Conservation (phyloP, 2,113 vertebrate species). For the Esox niger region DNA sequence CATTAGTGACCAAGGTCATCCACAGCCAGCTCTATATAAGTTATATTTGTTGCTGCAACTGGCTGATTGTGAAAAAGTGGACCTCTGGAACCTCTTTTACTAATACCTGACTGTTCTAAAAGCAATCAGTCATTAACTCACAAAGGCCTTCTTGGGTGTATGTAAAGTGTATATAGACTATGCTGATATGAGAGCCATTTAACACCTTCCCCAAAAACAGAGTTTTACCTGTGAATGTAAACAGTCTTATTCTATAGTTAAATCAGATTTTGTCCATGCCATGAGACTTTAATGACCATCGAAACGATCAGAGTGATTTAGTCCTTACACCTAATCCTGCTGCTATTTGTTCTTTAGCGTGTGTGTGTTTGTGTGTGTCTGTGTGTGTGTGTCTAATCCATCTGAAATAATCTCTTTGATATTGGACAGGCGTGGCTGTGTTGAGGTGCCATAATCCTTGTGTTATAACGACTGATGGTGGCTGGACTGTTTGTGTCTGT, state of each 20-base stretch:
- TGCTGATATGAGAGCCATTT: constrained; percentile 35
- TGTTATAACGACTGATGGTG: constrained; percentile 12
- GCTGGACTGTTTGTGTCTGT: not conserved
- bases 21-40: constrained; percentile 17
- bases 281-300: constrained; percentile 31
- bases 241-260: constrained; percentile 16
- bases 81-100: constrained; percentile 30
- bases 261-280: constrained; percentile 26
- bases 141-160: constrained; percentile 18
- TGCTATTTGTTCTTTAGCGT: not conserved
- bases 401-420: constrained; percentile 30
- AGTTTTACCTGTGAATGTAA: constrained; percentile 27
- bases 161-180: constrained; percentile 22
- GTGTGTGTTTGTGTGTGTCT: constrained; percentile 1
- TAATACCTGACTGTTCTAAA: constrained; percentile 37
- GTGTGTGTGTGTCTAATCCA: constrained; percentile 25
- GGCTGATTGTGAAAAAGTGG: constrained; percentile 23
- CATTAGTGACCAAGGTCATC: constrained; percentile 17
- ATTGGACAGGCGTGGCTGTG: constrained; percentile 19
- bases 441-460: constrained; percentile 32
- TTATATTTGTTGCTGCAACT: too few species aligned
- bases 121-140: constrained; percentile 29
- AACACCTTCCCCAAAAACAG: constrained; percentile 43
- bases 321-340: constrained; percentile 47
- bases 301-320: constrained; percentile 43